These are phyloP conservation scores for Oscheius sp. DNA, from an alignment of 2,888 invertebrate genomes.

Conservation along the genomic window DNA sequence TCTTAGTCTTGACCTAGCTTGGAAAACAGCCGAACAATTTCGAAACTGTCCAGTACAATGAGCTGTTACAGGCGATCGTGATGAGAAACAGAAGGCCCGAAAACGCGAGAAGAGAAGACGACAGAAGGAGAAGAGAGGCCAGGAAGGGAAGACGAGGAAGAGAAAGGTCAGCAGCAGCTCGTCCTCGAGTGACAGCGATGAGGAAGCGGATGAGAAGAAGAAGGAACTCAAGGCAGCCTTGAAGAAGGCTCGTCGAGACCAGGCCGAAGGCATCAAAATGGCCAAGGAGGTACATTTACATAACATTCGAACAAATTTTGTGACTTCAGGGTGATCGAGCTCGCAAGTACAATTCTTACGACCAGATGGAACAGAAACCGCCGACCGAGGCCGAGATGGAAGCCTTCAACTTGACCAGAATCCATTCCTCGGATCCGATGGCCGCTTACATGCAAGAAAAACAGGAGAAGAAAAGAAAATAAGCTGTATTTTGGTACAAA, in stretches of 20 bases:
- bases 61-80: conserved; percentile 45
- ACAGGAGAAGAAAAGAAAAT: conserved; percentile 43
- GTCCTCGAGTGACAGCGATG: conserved; percentile 47
- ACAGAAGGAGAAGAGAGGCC: conserved; percentile 66
- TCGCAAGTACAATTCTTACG: conserved; percentile 87
- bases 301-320: not conserved
- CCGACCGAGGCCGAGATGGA: conserved; percentile 86
- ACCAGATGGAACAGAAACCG: conserved; percentile 77
- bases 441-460: conserved; percentile 79
- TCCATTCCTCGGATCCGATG: conserved; percentile 86
- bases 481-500: not conserved
- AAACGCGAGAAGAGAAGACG: conserved; percentile 64
- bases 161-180: conserved; percentile 40
- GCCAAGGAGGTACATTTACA: conserved; percentile 46
- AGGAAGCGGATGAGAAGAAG: conserved; percentile 50
- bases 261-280: conserved; percentile 73
- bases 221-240: conserved; percentile 55
- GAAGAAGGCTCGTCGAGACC: conserved; percentile 55
- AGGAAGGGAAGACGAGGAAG: conserved; percentile 42
- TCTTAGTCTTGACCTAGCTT: no score
- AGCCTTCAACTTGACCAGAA: conserved; percentile 69
- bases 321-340: conserved; percentile 82
- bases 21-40: no score
- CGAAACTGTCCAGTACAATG: not conserved
- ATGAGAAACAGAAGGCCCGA: conserved; percentile 59